These are phyloP conservation scores for Teleogryllus oceanicus DNA, from an alignment of 2,888 invertebrate species.

Conservation along the genomic window DNA sequence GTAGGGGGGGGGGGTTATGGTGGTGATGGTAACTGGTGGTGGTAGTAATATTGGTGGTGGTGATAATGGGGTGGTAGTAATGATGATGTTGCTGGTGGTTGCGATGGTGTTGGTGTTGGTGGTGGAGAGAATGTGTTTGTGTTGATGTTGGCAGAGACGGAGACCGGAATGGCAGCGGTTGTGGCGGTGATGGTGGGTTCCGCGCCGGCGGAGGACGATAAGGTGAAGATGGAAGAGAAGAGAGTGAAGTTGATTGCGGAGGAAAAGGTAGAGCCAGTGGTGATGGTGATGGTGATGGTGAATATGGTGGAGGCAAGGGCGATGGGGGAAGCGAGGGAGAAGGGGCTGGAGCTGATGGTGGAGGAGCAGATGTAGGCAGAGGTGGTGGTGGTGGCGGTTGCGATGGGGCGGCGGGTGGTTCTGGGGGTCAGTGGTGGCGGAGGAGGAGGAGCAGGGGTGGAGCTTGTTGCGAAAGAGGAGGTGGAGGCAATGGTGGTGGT, in stretches of 20 bases:
- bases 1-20: background rate
- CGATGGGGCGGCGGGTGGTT: background rate
- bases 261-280: background rate
- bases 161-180: background rate
- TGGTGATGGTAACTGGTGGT: background rate
- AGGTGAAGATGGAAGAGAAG: background rate
- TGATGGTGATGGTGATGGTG: background rate
- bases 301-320: background rate
- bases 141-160: background rate
- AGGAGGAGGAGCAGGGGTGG: too few species aligned
- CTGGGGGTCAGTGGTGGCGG: background rate
- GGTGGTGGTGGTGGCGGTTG: too few species aligned
- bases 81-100: too few species aligned
- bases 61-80: background rate
- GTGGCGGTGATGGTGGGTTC: background rate
- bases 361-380: accelerated
- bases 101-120: too few species aligned
- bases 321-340: background rate
- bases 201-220: too few species aligned
- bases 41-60: background rate
- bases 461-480: background rate
- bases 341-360: background rate
- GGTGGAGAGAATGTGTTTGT: too few species aligned
- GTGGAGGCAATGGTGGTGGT: background rate
- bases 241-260: background rate